Percentiles rank a stretch among this genome's conserved stretches.
Conservation (phyloP, 1,140 invertebrate genomes). For the Drosophila mayri region DNA sequence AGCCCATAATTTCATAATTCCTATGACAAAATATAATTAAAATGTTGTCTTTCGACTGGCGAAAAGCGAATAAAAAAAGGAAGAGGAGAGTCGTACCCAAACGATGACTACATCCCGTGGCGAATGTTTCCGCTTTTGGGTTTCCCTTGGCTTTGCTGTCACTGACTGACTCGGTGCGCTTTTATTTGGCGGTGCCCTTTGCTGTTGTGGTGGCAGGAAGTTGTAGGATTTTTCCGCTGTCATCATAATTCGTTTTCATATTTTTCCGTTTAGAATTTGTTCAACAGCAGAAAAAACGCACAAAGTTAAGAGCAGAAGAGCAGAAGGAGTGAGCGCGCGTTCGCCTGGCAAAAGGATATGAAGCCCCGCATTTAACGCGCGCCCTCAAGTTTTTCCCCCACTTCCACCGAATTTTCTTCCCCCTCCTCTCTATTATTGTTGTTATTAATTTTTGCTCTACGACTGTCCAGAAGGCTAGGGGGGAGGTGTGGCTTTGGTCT, state of each 20-base stretch:
- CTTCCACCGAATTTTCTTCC: conserved; percentile 6
- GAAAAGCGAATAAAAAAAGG: conserved; percentile 10
- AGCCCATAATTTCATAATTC: conserved; percentile 37
- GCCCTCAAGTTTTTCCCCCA: conserved; percentile 37
- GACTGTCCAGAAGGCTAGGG: conserved; percentile 48
- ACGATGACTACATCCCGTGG: conserved; percentile 63
- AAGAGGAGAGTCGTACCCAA: conserved; percentile 3
- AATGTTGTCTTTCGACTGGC: conserved; percentile 51
- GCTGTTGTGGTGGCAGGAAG: conserved; percentile 71
- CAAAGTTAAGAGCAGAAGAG: conserved; percentile 33
- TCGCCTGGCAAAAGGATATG: conserved; percentile 75
- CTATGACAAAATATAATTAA: conserved; percentile 68
- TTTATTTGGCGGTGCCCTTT: conserved; percentile 24
- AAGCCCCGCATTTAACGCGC: conserved; percentile 63
- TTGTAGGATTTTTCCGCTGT: conserved; percentile 83
- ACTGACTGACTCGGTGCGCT: conserved; percentile 1
- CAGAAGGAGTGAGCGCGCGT: conserved; percentile 30
- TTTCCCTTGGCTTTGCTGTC: conserved; percentile 28
- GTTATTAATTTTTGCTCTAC: conserved; percentile 55
- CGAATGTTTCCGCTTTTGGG: conserved; percentile 65
- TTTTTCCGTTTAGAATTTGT: conserved; percentile 83
- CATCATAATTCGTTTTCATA: conserved; percentile 83
- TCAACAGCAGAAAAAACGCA: conserved; percentile 59
- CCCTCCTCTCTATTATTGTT: conserved; percentile 34
- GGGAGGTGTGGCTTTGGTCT: conserved; percentile 5